Evolutionary conservation across 53 echinoderm and acorn worm species (phyloP), one percentile per base, ranked within the genome.

Genomic region (Apostichopus leukothele): DNA sequence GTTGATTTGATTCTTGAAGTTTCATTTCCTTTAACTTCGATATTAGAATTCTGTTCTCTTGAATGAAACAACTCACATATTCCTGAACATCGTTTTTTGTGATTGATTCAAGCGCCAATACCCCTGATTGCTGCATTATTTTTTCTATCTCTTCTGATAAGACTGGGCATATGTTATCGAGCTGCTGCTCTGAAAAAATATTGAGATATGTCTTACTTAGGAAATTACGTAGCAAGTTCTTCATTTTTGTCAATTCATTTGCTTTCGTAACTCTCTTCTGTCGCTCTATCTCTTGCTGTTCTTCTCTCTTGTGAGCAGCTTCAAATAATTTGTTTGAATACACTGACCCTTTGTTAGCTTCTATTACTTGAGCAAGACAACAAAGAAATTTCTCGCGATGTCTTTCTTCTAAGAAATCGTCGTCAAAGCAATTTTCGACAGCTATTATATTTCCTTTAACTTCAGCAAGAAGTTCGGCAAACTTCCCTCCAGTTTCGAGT

Each of bases 321-420:
- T 52, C 54, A 13, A 79, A 79, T 53, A 52, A 13, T 16, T 53
- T 13, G 52, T 52, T 79, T 4, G 79, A 79, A 16, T 50, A 79
- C 9, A 52, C 52, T 1, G 50, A 50, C 8, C 79, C 52, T 9
- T 79, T 52, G 51, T 79, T 79, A 6, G 51, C 52, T 7, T 50
- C 13, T 27, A 79, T 52, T 50, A 79, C 52, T 16, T 79, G 79
- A 52, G 54, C 54, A 9, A 79, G 20, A 27, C 1, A 6, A 39
- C 79, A 79, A 9, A 79, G 79, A 52, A 79, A 52, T n/a, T 20
- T 52, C 79, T 79, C 52, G 52, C 79, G 79, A 52, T 79, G 79
- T 79, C 52, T 52, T 6, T 79, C 7, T 52, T 6, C 14, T 12
- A 52, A 9, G 18, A 79, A 51, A 14, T 52, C 79, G 14, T 79